A percentile compares a stretch with the other conserved stretches of the same genome.
Conservation (phyloP, 1,140 invertebrate genomes). For the Calycopis cecrops region DNA sequence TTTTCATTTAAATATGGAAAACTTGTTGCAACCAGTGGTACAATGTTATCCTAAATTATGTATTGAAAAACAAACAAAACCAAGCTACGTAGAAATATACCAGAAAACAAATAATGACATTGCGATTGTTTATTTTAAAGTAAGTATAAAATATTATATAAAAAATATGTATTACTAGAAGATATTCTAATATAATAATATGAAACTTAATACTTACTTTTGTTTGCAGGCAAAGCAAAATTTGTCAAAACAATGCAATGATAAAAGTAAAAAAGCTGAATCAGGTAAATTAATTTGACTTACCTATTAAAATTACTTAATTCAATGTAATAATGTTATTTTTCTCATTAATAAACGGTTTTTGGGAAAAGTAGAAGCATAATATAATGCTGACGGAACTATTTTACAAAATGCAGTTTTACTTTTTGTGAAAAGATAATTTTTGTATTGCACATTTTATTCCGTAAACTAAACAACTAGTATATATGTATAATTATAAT, state of each 20-base stretch:
- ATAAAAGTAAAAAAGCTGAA: conserved; percentile 17
- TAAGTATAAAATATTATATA: conserved; percentile 23
- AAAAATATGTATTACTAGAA: conserved; percentile 29
- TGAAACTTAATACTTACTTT: not conserved
- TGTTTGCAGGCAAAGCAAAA: conserved; percentile 31
- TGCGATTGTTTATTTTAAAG: conserved; percentile 54
- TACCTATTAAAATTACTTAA: conserved; percentile 22
- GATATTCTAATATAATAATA: conserved; percentile 4
- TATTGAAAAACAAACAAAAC: conserved; percentile 51
- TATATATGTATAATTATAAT: too few species aligned
- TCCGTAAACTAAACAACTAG: not conserved
- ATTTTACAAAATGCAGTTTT: too few species aligned
- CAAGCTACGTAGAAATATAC: conserved; percentile 63
- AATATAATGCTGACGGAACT: too few species aligned
- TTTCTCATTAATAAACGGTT: conserved; percentile 26
- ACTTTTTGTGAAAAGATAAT: not conserved
- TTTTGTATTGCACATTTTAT: not conserved
- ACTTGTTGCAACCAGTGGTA: conserved; percentile 36
- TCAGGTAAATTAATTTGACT: conserved; percentile 29
- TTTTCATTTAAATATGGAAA: conserved; percentile 36
- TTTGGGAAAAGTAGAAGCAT: too few species aligned
- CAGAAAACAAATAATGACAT: conserved; percentile 48
- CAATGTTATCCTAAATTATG: conserved; percentile 45
- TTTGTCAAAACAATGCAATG: conserved; percentile 8
- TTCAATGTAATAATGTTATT: not conserved